Percentiles rank a stretch among this genome's conserved stretches.
phyloP scores from a whole-genome alignment of 1,140 invertebrate genomes.

The Drosophila simulans region DNA sequence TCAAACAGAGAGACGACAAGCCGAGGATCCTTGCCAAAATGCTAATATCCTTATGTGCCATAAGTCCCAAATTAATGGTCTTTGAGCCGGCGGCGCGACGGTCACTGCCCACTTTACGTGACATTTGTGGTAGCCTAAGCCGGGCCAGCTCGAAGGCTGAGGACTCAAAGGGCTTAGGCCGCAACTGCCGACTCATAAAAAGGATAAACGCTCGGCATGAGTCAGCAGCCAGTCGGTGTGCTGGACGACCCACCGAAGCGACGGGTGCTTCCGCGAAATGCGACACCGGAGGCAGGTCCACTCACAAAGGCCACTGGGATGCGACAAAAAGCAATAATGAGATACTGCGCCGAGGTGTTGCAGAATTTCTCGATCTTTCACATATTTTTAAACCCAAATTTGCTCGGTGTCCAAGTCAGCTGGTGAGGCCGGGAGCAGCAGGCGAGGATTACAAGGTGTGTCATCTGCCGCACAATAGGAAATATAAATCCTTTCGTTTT shows the following conservation, averaged over 20 bases:
- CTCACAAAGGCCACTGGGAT: conserved; percentile 24
- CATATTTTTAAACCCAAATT: conserved; percentile 56
- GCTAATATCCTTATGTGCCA: conserved; percentile 68
- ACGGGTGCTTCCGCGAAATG: conserved; percentile 75
- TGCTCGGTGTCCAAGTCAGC: conserved; percentile 60
- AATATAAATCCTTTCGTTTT: conserved; percentile 84
- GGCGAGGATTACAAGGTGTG: conserved; percentile 69
- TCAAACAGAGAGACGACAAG: conserved; percentile 46
- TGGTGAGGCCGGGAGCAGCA: conserved; percentile 25
- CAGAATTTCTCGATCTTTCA: conserved; percentile 55
- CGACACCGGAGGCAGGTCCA: conserved; percentile 55
- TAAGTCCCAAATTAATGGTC: conserved; percentile 78
- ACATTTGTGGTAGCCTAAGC: conserved; percentile 76
- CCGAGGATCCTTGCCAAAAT: conserved; percentile 50
- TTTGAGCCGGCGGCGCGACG: conserved; percentile 48
- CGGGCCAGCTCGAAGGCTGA: conserved; percentile 11
- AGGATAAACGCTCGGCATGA: conserved; percentile 75
- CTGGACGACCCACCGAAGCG: conserved; percentile 41
- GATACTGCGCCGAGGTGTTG: conserved; percentile 51
- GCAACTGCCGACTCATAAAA: conserved; percentile 65
- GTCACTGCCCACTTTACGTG: conserved; percentile 76
- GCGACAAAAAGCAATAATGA: conserved; percentile 16
- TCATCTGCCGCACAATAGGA: conserved; percentile 72
- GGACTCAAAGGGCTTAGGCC: conserved; percentile 65
- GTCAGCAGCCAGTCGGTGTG: conserved; percentile 46